Evolutionary conservation across 2,113 vertebrate species (phyloP).

Genomic region (Eudyptes chrysolophus): DNA sequence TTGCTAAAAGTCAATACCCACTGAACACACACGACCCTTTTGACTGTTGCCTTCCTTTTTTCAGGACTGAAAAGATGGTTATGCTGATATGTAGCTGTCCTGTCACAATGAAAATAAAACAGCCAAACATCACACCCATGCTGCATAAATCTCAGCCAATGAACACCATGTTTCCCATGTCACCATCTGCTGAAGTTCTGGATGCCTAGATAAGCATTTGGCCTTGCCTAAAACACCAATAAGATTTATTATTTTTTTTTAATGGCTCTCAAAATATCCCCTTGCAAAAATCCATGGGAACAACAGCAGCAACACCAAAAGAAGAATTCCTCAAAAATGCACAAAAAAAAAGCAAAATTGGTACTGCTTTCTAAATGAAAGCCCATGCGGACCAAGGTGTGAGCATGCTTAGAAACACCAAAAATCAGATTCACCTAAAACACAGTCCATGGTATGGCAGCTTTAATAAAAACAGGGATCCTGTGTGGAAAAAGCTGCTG

Average conservation of each 20-base stretch:
- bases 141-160: not conserved
- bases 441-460: not conserved
- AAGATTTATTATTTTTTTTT: not conserved
- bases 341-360: not conserved
- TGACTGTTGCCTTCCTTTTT: not conserved
- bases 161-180: not conserved
- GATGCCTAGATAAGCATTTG: slow-evolving; percentile 32
- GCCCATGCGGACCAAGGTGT: accelerated
- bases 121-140: not conserved
- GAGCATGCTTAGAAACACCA: not conserved
- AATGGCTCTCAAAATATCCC: not conserved
- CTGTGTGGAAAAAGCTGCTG: not conserved
- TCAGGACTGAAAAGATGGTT: not conserved
- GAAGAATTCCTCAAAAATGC: not conserved
- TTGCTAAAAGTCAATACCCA: not conserved
- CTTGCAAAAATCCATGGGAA: not conserved
- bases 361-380: not conserved
- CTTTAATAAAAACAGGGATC: not conserved
- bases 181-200: not conserved
- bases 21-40: not conserved
- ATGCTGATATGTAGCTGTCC: not conserved
- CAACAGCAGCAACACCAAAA: not conserved
- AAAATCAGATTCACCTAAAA: not conserved
- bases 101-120: not conserved
- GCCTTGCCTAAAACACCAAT: not conserved